A percentile compares a stretch with the other conserved stretches of the same genome.
Evolutionary conservation across 2,888 invertebrate species (phyloP).

Genomic region (Hemicrepidius hirtus): DNA sequence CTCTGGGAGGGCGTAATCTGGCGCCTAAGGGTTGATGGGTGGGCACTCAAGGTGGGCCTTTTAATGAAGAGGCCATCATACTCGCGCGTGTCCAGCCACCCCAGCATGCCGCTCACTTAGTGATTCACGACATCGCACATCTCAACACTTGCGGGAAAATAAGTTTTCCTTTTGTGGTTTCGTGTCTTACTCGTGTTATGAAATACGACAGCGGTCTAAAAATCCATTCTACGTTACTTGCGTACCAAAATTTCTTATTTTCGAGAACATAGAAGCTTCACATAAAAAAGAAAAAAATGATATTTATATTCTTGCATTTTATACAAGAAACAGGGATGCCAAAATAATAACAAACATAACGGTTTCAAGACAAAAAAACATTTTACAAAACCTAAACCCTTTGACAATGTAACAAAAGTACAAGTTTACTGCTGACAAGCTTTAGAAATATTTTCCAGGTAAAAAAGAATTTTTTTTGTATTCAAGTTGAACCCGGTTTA

Average conservation of each 20-base stretch:
- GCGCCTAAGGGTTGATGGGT: constrained; percentile 39
- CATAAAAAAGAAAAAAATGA: too few species aligned
- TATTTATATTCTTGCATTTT: too few species aligned
- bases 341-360: too few species aligned
- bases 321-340: too few species aligned
- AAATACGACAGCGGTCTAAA: constrained; percentile 31
- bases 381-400: too few species aligned
- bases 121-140: constrained; percentile 44
- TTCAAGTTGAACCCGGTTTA: too few species aligned
- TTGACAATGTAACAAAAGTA: too few species aligned
- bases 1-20: constrained; percentile 33
- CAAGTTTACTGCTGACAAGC: too few species aligned
- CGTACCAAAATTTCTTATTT: background rate
- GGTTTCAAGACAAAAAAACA: too few species aligned
- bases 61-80: constrained; percentile 54
- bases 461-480: too few species aligned
- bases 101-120: constrained; percentile 48
- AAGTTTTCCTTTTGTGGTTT: constrained; percentile 37
- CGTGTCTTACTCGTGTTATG: constrained; percentile 25
- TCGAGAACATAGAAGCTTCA: too few species aligned
- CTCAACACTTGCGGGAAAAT: constrained; percentile 39
- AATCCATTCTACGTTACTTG: background rate
- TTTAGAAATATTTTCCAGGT: too few species aligned
- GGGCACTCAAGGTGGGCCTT: constrained; percentile 46
- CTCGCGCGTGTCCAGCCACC: constrained; percentile 52